Evolutionary conservation across 92 coral and sea anemone species (phyloP), one percentile per base, ranked within the genome.

Genomic region (Parazoanthus swiftii): DNA sequence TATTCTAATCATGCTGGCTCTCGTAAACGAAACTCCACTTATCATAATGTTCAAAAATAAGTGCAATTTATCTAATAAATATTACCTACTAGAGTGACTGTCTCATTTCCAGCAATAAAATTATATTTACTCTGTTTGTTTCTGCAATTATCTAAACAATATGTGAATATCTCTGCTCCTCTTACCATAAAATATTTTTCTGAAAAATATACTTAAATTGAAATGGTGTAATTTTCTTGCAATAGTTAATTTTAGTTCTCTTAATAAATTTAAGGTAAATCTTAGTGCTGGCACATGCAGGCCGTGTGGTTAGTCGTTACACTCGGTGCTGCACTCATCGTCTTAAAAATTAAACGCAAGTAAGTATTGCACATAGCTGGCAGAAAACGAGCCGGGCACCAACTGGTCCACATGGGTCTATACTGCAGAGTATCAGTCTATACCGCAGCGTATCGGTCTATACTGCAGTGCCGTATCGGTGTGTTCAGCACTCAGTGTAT

Each of bases 401-500:
- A 73, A 84, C 78, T 72, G 48, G 33, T 84, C 87, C 77, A 71
- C 50, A 58, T 59, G 85, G 85, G 42, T 42, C 16, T 11, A 67
- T 29, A 67, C 59, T 48, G 51, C 36, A 77, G n/a, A 16, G 44
- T 42, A 10, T 23, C 76, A 26, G 76, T 72, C 51, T 46, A 72
- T 18, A 72, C 42, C 29, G 76, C 37, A 72, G 39, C 33, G 33
- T 72, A 4, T 16, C 76, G 42, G 77, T 74, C 59, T 54, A 74
- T 8, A 35, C 46, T 74, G 77, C 42, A 74, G 44, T 74, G 37
- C 42, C 42, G 42, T 74, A 6, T 21, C 59, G 77, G 58, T 72
- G 87, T 84, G 42, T 36, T 84, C 68, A 71, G 75, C 87, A 84
- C 79, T 48, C 85, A 80, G 85, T 56, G 87, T 70, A 84, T 71